Percentiles rank a stretch among this genome's conserved stretches.
These are phyloP conservation scores for Leuciscus waleckii DNA, from an alignment of 2,797 vertebrate genomes.

Conservation along the genomic window DNA sequence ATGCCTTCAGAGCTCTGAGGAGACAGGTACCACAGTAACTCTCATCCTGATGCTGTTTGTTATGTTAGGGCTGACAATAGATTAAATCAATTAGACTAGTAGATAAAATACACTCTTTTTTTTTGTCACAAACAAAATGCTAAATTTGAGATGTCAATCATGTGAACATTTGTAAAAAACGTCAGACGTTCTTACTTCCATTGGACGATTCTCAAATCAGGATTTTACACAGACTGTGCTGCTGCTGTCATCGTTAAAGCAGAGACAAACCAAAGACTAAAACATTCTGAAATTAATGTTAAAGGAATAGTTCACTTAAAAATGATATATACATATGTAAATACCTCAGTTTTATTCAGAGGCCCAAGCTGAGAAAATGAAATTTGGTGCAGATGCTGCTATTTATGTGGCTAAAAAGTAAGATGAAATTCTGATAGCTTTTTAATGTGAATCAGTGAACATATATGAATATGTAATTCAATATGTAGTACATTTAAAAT, in stretches of 20 bases:
- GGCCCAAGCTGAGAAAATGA: neutral
- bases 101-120: neutral
- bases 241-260: neutral
- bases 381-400: neutral
- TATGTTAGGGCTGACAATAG: neutral
- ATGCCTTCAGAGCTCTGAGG: conserved; percentile 70
- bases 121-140: neutral
- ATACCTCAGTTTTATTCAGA: neutral
- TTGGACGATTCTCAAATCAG: neutral
- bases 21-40: conserved; percentile 84
- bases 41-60: neutral
- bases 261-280: neutral
- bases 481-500: neutral
- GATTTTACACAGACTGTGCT: neutral
- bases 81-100: neutral
- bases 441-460: neutral
- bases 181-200: neutral
- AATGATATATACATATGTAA: too few relatives aligned
- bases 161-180: neutral
- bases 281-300: neutral
- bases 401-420: neutral
- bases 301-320: too few relatives aligned
- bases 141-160: too few relatives aligned
- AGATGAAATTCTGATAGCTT: neutral
- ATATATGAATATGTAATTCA: neutral